Evolutionary conservation across 2,797 vertebrate species (phyloP).

Genomic region (Phoeniculus purpureus): DNA sequence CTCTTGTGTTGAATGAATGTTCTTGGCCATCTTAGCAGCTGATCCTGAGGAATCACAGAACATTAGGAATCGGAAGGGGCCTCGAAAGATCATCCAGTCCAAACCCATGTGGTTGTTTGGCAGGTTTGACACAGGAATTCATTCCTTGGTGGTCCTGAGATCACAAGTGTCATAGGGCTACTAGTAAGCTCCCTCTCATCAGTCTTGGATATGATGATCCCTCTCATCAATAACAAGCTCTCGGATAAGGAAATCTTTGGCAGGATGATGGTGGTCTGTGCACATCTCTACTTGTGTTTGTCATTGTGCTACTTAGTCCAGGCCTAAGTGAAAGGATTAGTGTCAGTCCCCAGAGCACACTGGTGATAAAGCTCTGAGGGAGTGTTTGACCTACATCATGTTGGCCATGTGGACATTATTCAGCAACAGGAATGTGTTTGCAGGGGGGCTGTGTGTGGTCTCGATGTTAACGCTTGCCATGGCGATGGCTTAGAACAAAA

Average conservation of each 20-base stretch:
- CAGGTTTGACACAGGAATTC: neutral
- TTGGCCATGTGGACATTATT: neutral
- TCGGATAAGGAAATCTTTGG: neutral
- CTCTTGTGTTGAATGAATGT: neutral
- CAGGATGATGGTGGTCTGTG: neutral
- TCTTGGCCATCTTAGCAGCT: neutral
- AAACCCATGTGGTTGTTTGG: neutral
- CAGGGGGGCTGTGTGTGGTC: neutral
- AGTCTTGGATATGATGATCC: no score
- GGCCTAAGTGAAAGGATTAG: neutral
- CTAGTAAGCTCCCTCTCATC: neutral
- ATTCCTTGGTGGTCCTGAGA: neutral
- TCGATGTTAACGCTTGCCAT: neutral
- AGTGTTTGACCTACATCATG: slow-evolving; percentile 10
- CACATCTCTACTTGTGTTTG: neutral
- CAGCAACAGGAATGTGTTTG: slow-evolving; percentile 9
- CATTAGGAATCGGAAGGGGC: no score
- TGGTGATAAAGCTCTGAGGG: neutral
- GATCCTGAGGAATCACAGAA: neutral
- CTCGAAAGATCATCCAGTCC: no score
- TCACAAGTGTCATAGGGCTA: neutral
- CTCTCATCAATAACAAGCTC: neutral
- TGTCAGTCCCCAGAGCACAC: slow-evolving; percentile 12
- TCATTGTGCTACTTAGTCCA: slow-evolving; percentile 22
- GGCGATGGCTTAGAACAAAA: slow-evolving; percentile 16